Conservation (phyloP, 2,797 vertebrate species). For the Spatula clypeata region DNA sequence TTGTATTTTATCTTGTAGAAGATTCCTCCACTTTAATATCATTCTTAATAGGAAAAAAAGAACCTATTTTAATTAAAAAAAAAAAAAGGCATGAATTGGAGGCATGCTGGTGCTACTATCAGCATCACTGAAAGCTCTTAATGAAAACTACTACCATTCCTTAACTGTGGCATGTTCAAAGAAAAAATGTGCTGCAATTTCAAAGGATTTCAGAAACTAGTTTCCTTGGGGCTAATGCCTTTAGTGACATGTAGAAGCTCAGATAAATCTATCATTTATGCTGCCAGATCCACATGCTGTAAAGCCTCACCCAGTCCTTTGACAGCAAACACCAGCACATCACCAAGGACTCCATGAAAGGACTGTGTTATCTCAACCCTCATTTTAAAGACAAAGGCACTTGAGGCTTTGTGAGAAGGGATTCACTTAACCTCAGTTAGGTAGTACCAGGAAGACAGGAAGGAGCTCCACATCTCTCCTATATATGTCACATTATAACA, state of each 20-base stretch:
- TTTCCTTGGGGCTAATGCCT: not conserved
- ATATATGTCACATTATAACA: not conserved
- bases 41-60: not conserved
- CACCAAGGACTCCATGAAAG: not conserved
- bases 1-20: slow-evolving; percentile 1
- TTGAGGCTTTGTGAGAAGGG: not conserved
- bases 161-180: not conserved
- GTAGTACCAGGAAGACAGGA: not conserved
- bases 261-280: not conserved
- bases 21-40: not conserved
- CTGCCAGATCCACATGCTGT: rapidly evolving
- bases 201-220: not conserved
- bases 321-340: not conserved
- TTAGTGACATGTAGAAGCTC: not conserved
- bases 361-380: not conserved
- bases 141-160: not conserved
- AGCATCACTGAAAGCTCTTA: not conserved
- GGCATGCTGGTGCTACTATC: not conserved
- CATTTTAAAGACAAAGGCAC: not conserved
- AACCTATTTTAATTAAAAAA: not conserved
- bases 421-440: not conserved
- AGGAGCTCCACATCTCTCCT: rapidly evolving
- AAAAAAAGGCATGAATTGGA: not conserved
- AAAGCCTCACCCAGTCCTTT: not conserved
- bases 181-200: not conserved